A percentile compares a stretch with the other conserved stretches of the same genome.
These are phyloP conservation scores for Phoeniculus purpureus DNA, from an alignment of 2,797 vertebrate genomes.

Conservation along the genomic window DNA sequence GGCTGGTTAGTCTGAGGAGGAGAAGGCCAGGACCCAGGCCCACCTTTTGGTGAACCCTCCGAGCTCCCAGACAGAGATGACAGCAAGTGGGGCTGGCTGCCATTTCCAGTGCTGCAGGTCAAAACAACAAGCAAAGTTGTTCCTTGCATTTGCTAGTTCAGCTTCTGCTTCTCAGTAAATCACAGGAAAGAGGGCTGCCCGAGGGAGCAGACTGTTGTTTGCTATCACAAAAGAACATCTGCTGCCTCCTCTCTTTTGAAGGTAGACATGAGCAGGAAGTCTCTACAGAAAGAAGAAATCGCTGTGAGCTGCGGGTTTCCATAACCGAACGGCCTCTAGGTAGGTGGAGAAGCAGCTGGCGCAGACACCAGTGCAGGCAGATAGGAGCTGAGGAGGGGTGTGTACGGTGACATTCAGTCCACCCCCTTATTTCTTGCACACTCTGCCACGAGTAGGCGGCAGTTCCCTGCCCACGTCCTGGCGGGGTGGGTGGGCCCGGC, in stretches of 20 bases:
- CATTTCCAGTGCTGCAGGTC: neutral
- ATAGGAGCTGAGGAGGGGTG: constrained; percentile 51
- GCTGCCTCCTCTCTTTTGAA: neutral
- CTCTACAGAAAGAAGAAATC: constrained; percentile 30
- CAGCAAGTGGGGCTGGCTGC: neutral
- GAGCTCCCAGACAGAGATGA: neutral
- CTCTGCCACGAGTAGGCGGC: constrained; percentile 16
- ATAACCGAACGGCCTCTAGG: constrained; percentile 41
- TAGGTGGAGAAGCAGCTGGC: constrained; percentile 70
- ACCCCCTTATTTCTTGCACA: constrained; percentile 61
- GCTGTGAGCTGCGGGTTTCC: constrained; percentile 20
- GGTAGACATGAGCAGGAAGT: neutral
- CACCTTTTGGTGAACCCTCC: neutral
- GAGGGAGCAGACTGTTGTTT: neutral
- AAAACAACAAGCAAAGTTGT: neutral
- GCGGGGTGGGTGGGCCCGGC: constrained; percentile 2
- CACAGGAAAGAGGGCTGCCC: neutral
- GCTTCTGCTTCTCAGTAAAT: neutral
- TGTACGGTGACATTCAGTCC: constrained; percentile 61
- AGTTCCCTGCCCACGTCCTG: neutral
- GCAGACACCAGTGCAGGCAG: constrained; percentile 43
- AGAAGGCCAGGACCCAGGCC: neutral
- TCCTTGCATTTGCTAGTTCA: neutral
- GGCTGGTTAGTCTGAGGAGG: no score
- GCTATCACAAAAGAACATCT: neutral